Evolutionary conservation across 2,797 vertebrate genomes (phyloP), one percentile per base, ranked within the genome.

Genomic region (Ctenopoma kingsleyae): DNA sequence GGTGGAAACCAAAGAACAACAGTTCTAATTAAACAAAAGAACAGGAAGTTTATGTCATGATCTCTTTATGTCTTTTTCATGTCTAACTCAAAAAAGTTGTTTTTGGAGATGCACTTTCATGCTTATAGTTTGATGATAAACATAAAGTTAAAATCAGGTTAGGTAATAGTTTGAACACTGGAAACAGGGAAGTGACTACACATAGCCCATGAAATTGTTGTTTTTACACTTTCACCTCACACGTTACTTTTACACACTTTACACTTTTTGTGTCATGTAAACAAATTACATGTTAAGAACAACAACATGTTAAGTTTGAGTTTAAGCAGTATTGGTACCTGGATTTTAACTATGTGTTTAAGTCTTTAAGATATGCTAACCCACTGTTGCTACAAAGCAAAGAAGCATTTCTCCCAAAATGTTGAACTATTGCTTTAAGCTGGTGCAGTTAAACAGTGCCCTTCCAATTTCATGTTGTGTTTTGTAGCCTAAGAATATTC

Each of bases 371-470:
- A 11, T 38, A 38, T 13, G 3, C 12, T 38, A 38, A 38, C 3
- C 12, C 11, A 38, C 12, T 40, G 13, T 15, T 15, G 13, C 1
- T 35, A 30, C 27, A 12, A 8, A 52, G 8, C 46, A 61, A 60
- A 10, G 6, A 6, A 50, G 10, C 6, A 0, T 16, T 13, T 54
- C 38, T 44, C 3, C 38, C n/a, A n/a, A n/a, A n/a, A n/a, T n/a
- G n/a, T n/a, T n/a, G 16, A 41, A n/a, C 11, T 59, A 15, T 32
- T 36, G 16, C 46, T 56, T 66, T 23, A n/a, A 44, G 41, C 41
- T n/a, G 7, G 16, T 44, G 41, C 7, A 44, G 43, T 8, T 44
- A 19, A 35, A n/a, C 17, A 10, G 4, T 43, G 17, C 41, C 41
- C 2, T n/a, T 43, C 0, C 41, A 43, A 43, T 41, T 13, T 40